Evolutionary conservation across 1,140 invertebrate genomes (phyloP), one percentile per base, ranked within the genome.

Genomic region (Hestina assimilis): DNA sequence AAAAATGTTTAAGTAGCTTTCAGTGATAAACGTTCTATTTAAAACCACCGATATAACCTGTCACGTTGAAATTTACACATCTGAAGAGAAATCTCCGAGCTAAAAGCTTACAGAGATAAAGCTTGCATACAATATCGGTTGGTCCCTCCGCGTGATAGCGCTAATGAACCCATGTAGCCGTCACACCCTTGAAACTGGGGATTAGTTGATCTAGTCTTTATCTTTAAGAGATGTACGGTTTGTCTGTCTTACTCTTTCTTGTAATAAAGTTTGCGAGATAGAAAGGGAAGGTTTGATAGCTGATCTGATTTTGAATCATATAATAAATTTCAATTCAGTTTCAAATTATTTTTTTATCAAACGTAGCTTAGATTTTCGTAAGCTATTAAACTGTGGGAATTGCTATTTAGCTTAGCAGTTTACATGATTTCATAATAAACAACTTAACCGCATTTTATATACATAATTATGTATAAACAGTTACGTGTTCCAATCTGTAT

Each of bases 81-180:
- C 72, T 67, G 52, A 66, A 63, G 55, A 69, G 69, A 67, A 73
- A 80, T 80, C 78, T 74, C 59, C 48, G 59, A 64, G 74, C 69
- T 87, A 83, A 84, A 82, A 84, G 83, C 81, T 66, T 79, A 59
- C 50, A 64, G 46, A 79, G 81, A 87, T 87, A 83, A 81, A 62
- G 57, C 58, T 63, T 63, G 66, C 55, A 75, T 69, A 75, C 69
- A 77, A 75, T 76, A 77, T 75, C 66, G 56, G 60, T 64, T 63
- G 41, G 51, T 48, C 42, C 60, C 56, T 61, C 52, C 54, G 51
- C 64, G 66, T 75, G 81, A 84, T 87, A 84, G 75, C 76, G 66
- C 72, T 84, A 84, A 87, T 84, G 81, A 84, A 84, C 72, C 74
- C 70, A 73, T 83, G 81, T 79, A 56, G 65, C 72, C 69, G 83